Conservation (phyloP, 1,140 invertebrate species). For the Drosophila ogumai region DNA sequence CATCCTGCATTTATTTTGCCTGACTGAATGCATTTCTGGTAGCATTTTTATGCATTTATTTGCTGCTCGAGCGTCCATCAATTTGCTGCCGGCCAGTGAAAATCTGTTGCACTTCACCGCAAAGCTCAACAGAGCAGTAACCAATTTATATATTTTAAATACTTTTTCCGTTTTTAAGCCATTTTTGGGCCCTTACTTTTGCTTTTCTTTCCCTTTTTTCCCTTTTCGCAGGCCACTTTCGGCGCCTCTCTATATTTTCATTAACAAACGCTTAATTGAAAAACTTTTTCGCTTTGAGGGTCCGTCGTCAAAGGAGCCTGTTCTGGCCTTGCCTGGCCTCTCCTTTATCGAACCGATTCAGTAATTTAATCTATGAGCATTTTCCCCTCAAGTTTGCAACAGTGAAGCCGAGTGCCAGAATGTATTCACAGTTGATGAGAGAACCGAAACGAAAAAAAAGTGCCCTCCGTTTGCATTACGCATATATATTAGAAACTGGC, state of each 20-base stretch:
- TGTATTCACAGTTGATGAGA: slow-evolving; percentile 37
- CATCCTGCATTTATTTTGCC: slow-evolving; percentile 35
- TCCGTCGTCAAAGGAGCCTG: slow-evolving; percentile 30
- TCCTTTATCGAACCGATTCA: slow-evolving; percentile 56
- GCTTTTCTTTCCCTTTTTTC: slow-evolving; percentile 37
- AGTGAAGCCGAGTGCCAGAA: slow-evolving; percentile 16
- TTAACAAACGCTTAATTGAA: slow-evolving; percentile 79
- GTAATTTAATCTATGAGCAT: slow-evolving; percentile 26
- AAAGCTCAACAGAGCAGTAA: slow-evolving; percentile 59
- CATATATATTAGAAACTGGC: slow-evolving; percentile 33
- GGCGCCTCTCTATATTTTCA: slow-evolving; percentile 57
- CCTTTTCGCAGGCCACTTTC: slow-evolving; percentile 12
- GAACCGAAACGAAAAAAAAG: not conserved
- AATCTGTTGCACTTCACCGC: slow-evolving; percentile 75
- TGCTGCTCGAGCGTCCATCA: slow-evolving; percentile 44
- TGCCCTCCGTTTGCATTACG: slow-evolving; percentile 19
- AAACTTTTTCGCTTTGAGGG: slow-evolving; percentile 73
- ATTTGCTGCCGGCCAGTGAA: slow-evolving; percentile 54
- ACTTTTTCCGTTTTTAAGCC: slow-evolving; percentile 56
- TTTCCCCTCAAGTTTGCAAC: slow-evolving; percentile 29
- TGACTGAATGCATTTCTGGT: slow-evolving; percentile 29
- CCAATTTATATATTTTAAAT: slow-evolving; percentile 67
- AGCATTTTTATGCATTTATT: slow-evolving; percentile 50
- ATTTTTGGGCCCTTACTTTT: slow-evolving; percentile 22
- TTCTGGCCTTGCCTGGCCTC: slow-evolving; percentile 2